These are phyloP conservation scores for Sebastes iracundus DNA, from an alignment of 2,797 vertebrate genomes.

Conservation along the genomic window DNA sequence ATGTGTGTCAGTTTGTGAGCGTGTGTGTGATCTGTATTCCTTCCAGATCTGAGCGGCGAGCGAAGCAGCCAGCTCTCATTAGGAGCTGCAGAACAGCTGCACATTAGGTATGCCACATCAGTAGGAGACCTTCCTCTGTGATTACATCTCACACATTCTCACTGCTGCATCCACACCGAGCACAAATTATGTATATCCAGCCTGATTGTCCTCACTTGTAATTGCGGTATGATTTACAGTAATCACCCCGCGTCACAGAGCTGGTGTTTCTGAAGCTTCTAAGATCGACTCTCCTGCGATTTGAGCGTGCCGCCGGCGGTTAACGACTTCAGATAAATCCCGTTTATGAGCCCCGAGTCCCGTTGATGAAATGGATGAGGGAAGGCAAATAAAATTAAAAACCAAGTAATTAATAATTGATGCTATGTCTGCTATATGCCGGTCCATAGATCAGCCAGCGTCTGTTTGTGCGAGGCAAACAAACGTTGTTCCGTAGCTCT, in stretches of 20 bases:
- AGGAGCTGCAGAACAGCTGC: conserved; percentile 42
- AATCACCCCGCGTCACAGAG: background rate
- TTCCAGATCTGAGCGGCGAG: background rate
- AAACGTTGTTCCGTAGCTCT: background rate
- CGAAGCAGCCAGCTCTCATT: conserved; percentile 4
- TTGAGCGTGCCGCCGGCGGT: background rate
- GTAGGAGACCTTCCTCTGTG: conserved; percentile 37
- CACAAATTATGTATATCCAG: conserved; percentile 23
- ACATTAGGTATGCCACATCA: conserved; percentile 32
- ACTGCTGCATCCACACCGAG: background rate
- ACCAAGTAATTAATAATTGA: conserved; percentile 28
- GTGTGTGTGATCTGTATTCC: background rate
- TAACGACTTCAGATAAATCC: conserved; percentile 31
- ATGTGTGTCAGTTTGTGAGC: background rate
- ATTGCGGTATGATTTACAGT: conserved; percentile 43
- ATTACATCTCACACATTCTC: conserved; percentile 44
- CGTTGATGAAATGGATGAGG: conserved; percentile 36
- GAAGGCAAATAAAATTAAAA: conserved; percentile 38
- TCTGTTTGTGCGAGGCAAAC: conserved; percentile 7
- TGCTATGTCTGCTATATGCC: background rate
- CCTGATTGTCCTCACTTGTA: conserved; percentile 44
- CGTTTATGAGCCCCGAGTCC: conserved; percentile 1
- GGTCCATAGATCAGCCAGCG: background rate
- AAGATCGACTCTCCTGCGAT: conserved; percentile 7
- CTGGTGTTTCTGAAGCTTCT: background rate